A percentile compares a stretch with the other conserved stretches of the same genome.
Conservation (phyloP, 2,797 vertebrate genomes). For the Enteromius mattozi region DNA sequence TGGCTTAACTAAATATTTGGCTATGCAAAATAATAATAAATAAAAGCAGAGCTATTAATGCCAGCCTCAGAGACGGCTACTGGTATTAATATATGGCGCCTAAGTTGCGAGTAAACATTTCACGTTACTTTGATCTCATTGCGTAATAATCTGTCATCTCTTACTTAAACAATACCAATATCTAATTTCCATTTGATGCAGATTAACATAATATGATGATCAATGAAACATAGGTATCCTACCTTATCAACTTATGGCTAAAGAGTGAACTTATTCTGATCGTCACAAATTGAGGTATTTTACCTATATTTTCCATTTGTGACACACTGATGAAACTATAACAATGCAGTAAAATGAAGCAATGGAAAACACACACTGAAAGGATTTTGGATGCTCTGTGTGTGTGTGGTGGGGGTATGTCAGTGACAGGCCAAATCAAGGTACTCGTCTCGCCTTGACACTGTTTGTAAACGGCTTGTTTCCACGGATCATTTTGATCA, state of each 20-base stretch:
- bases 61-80: background rate
- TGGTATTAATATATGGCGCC: background rate
- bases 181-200: background rate
- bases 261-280: background rate
- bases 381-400: slow-evolving; percentile 6
- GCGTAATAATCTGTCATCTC: background rate
- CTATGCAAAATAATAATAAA: background rate
- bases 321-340: background rate
- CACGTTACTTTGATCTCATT: background rate
- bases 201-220: background rate
- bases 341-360: background rate
- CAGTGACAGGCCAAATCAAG: slow-evolving; percentile 74
- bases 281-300: background rate
- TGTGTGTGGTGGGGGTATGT: background rate
- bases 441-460: slow-evolving; percentile 81
- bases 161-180: background rate
- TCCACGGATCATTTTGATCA: slow-evolving; percentile 87
- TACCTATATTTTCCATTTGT: background rate
- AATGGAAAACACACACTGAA: slow-evolving; percentile 5
- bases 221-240: background rate
- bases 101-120: slow-evolving; percentile 16
- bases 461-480: slow-evolving; percentile 90
- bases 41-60: background rate
- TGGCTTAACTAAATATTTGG: background rate
- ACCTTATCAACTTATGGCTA: background rate